Conservation (phyloP, 2,888 invertebrate genomes). For the Scaptomyza tumidula region DNA sequence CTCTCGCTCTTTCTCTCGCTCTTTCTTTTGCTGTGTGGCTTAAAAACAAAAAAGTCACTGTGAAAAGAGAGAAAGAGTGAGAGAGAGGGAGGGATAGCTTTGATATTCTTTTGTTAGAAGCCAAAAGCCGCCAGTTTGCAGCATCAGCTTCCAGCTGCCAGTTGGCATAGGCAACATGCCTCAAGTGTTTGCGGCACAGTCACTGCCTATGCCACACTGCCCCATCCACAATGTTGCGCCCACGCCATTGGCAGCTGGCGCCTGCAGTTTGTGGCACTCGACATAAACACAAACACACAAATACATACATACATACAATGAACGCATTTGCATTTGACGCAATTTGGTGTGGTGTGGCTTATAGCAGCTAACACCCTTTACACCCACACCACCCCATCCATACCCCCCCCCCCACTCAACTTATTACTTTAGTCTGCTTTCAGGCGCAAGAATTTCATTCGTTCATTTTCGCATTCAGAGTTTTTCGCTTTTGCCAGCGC, state of each 20-base stretch:
- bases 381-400: not conserved
- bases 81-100: conserved; percentile 28
- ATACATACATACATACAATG: conserved; percentile 41
- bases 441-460: conserved; percentile 78
- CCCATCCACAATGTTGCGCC: conserved; percentile 1
- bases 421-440: conserved; percentile 76
- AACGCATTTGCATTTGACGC: conserved; percentile 75
- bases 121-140: conserved; percentile 42
- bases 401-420: conserved; percentile 20
- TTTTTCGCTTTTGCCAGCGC: conserved; percentile 14
- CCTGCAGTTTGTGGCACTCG: conserved; percentile 59
- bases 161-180: conserved; percentile 62
- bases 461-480: conserved; percentile 58
- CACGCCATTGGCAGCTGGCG: conserved; percentile 50
- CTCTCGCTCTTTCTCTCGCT: not conserved
- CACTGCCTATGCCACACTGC: conserved; percentile 1
- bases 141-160: conserved; percentile 51
- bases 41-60: conserved; percentile 25
- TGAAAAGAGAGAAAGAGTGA: conserved; percentile 20
- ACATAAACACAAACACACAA: not conserved
- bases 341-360: conserved; percentile 48
- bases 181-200: conserved; percentile 67
- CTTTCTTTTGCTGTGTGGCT: not conserved
- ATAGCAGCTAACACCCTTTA: conserved; percentile 13
- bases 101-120: conserved; percentile 65